Base-by-base conservation (phyloP, 2,797 vertebrate genomes). In the Gadopsis bispinosus region DNA sequence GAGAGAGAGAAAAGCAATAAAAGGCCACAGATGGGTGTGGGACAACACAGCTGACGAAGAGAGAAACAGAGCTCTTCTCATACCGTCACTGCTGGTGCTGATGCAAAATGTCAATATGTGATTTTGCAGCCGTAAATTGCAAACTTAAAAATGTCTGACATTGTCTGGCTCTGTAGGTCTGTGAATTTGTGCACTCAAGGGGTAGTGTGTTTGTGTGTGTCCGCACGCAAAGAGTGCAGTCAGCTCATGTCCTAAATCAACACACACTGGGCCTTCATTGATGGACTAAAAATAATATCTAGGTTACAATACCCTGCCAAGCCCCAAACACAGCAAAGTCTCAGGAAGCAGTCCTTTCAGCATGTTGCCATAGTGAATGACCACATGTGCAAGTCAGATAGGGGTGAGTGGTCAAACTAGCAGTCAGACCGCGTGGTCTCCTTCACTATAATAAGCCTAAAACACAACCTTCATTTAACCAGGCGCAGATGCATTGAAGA, bases 251-350 rank as follows among this genome's bases (percentile, higher is more conserved):
- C 84, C 81, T 87, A 87, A 91, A 77, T 84, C 89, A 89, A 90
- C 87, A 90, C 82, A 63, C 80, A 73, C 84, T 59, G 78, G 75
- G 83, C 90, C 81, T 67, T 86, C 11, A 65, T 91, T 86, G 84
- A 84, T 72, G 5, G 85, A 85, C 92, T 95, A 93, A 94, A 95
- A 95, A 94, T 94, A 94, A 93, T 91, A 95, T 93, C 87, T 93
- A 87, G 92, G 92, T 92, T 94, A 94, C 88, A 85, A 93, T 91
- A 86, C 83, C 65, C 84, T 79, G 86, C 89, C 87, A 89, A 89
- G 86, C 84, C 91, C 85, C 90, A 91, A 94, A 91, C 88, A 90
- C 90, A 91, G 92, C 90, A 91, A 90, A 90, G 88, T 86, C 85
- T 91, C 85, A 93, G 88, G 92, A 93, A 94, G 90, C 81, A 77